Evolutionary conservation across 2,888 invertebrate genomes (phyloP).

Genomic region (Nephrocerus scutellatus): DNA sequence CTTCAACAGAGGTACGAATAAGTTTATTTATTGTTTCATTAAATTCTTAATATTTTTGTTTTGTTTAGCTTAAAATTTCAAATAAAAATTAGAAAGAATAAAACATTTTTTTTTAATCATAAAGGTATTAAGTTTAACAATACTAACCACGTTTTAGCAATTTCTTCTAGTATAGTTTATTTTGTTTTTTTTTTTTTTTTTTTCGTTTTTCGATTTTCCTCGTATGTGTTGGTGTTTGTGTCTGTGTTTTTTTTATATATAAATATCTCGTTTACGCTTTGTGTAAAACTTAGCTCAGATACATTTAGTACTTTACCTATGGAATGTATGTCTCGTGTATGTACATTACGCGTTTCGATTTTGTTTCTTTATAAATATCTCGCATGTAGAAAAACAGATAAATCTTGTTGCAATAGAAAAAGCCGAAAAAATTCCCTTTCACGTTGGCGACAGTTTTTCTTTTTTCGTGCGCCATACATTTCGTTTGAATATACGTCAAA

Average conservation of each 20-base stretch:
- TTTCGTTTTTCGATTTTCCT: constrained; percentile 3
- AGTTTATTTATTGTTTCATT: no score
- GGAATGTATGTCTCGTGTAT: constrained; percentile 15
- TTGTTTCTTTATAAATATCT: constrained; percentile 15
- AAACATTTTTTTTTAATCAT: constrained; percentile 18
- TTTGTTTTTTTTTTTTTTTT: constrained; percentile 7
- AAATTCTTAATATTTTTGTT: constrained; percentile 16
- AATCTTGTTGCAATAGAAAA: constrained; percentile 23
- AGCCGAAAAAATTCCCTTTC: constrained; percentile 25
- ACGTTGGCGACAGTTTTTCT: no score
- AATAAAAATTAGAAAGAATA: constrained; percentile 19
- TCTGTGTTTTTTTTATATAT: constrained; percentile 21
- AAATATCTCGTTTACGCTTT: constrained; percentile 18
- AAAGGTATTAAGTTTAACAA: neutral
- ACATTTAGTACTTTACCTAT: constrained; percentile 16
- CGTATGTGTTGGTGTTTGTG: constrained; percentile 1
- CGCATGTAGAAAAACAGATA: constrained; percentile 24
- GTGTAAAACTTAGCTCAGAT: constrained; percentile 29
- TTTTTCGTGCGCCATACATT: no score
- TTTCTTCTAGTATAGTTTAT: constrained; percentile 8
- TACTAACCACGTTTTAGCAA: constrained; percentile 1
- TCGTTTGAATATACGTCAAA: constrained; percentile 21
- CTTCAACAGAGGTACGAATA: no score
- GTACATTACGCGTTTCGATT: constrained; percentile 21
- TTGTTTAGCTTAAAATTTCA: constrained; percentile 3